Evolutionary conservation across 2,888 invertebrate species (phyloP), one percentile per base, ranked within the genome.

Genomic region (Caenorhabditis sp.): DNA sequence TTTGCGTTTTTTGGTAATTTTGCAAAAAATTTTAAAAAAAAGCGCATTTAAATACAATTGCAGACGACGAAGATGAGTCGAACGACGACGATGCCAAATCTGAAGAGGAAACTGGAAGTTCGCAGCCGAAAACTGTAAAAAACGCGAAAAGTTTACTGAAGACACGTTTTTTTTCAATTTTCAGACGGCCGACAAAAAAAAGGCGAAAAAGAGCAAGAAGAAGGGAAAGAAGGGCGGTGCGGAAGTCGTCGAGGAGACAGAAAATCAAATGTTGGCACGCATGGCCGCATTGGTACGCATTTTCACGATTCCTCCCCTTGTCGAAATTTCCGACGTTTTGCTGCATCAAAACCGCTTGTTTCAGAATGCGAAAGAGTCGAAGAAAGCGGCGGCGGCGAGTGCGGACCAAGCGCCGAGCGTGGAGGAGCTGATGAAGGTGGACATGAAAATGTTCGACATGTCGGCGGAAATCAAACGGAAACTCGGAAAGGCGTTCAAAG

Each of bases 371-470:
- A 70, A 61, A 35, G 43, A 32, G 20, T 39, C 53, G 17, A 71
- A 62, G 41, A 32, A 53, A 9, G 17, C 41, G 22, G 26, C 45
- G 24, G n/a, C 32, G 24, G 62, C 27, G 5, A 5, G 11, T 5
- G 45, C 27, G 0, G 22, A 4, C 20, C 27, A 17, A 7, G 9
- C 8, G 5, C 59, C 39, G 11, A 11, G 62, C 13, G 26, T 66
- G 9, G 66, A 65, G 32, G 39, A 58, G 5, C 30, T 71, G 11
- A 65, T 83, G 55, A 75, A 79, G 45, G 58, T 70, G 17, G 85
- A 86, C 32, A 72, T 80, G 22, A 79, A 82, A 56, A 30, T 73
- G 30, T 81, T 87, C 41, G 83, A 87, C 39, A 77, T 84, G n/a
- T 68, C 78, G 3, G 82, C 58, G 2, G 87, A 87, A 52, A 52